Evolutionary conservation across 2,888 invertebrate species (phyloP).

Genomic region (Orchestes rusci): DNA sequence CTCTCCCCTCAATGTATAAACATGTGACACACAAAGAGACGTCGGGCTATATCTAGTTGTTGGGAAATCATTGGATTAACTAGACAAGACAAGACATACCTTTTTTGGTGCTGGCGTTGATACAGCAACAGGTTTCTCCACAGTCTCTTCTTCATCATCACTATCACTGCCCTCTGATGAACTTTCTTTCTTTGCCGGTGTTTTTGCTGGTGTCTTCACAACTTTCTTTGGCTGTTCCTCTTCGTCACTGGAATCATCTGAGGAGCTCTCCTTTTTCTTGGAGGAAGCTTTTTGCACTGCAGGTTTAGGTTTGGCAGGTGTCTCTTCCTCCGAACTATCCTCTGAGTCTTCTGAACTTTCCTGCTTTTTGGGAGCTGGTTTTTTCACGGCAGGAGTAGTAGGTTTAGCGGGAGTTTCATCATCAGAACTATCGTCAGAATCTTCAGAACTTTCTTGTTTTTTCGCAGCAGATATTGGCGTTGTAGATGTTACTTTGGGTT

Average conservation of each 20-base stretch:
- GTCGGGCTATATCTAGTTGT: too few species aligned
- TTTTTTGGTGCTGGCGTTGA: slow-evolving; percentile 9
- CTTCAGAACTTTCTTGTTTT: slow-evolving; percentile 13
- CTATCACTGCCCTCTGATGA: slow-evolving; percentile 29
- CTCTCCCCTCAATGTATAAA: too few species aligned
- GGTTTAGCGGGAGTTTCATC: slow-evolving; percentile 22
- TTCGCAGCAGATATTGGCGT: too few species aligned
- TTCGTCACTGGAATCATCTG: slow-evolving; percentile 19
- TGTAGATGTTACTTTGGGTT: slow-evolving; percentile 18
- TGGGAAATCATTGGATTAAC: too few species aligned
- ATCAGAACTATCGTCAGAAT: slow-evolving; percentile 14
- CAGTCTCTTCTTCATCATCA: background rate
- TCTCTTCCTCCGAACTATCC: slow-evolving; percentile 26
- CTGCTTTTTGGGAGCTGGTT: slow-evolving; percentile 26
- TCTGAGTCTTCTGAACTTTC: slow-evolving; percentile 32
- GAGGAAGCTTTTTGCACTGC: slow-evolving; percentile 16
- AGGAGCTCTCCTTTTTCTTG: slow-evolving; percentile 1
- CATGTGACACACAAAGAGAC: too few species aligned
- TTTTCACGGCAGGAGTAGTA: slow-evolving; percentile 25
- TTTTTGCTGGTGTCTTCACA: slow-evolving; percentile 1
- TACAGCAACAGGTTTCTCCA: slow-evolving; percentile 10
- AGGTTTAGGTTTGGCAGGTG: slow-evolving; percentile 26
- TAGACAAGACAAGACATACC: too few species aligned
- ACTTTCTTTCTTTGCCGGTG: slow-evolving; percentile 19
- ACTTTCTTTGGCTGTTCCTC: slow-evolving; percentile 29